These are phyloP conservation scores for Cecropterus lyciades DNA, from an alignment of 1,140 invertebrate genomes.

Conservation along the genomic window DNA sequence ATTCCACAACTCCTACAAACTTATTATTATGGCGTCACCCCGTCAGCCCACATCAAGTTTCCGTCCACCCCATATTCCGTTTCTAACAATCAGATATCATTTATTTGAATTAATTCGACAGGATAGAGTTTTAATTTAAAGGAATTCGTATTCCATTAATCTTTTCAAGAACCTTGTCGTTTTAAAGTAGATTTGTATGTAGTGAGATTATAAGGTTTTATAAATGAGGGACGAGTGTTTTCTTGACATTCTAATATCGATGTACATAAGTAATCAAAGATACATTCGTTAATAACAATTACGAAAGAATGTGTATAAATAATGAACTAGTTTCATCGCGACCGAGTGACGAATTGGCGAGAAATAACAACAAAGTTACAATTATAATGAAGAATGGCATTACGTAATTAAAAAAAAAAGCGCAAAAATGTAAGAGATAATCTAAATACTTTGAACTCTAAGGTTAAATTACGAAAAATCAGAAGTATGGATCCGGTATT, in stretches of 20 bases:
- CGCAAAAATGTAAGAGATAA: too few relatives aligned
- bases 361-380: too few relatives aligned
- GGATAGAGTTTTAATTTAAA: conserved; percentile 51
- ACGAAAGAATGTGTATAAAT: conserved; percentile 46
- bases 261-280: conserved; percentile 49
- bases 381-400: too few relatives aligned
- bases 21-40: conserved; percentile 76
- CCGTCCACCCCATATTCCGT: conserved; percentile 74
- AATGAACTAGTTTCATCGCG: conserved; percentile 7
- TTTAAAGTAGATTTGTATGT: conserved; percentile 22
- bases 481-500: too few relatives aligned
- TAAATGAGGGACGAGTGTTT: conserved; percentile 67
- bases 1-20: conserved; percentile 71
- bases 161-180: conserved; percentile 44
- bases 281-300: conserved; percentile 70
- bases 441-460: too few relatives aligned
- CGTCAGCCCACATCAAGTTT: conserved; percentile 75
- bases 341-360: too few relatives aligned
- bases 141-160: conserved; percentile 25
- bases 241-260: conserved; percentile 76
- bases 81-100: conserved; percentile 68
- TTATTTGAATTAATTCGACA: conserved; percentile 51
- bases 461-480: too few relatives aligned
- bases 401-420: too few relatives aligned
- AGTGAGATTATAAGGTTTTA: conserved; percentile 44